These are phyloP conservation scores for Netelia fuscicornis DNA, from an alignment of 2,888 invertebrate genomes.

Conservation along the genomic window DNA sequence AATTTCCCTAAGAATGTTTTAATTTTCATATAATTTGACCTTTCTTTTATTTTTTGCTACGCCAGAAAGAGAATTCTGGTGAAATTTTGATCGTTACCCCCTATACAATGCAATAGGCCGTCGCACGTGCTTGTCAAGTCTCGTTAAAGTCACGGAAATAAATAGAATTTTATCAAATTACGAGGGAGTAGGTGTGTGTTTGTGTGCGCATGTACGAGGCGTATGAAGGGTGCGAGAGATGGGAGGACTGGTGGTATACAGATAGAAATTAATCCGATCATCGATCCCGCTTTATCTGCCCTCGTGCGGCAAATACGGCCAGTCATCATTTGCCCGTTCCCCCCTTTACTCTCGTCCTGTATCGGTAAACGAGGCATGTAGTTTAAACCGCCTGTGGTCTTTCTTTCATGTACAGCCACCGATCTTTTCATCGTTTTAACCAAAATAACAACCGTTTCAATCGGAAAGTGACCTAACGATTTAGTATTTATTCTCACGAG, in stretches of 20 bases:
- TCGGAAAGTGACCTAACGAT: too few species aligned
- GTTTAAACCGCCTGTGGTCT: not conserved
- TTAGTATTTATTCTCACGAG: too few species aligned
- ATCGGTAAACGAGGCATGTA: not conserved
- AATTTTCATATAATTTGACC: too few species aligned
- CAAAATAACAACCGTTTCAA: too few species aligned
- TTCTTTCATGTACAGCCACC: not conserved
- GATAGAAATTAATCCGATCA: conserved; percentile 45
- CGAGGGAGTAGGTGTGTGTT: not conserved
- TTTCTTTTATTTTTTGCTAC: too few species aligned
- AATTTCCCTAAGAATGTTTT: too few species aligned
- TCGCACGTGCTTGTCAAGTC: conserved; percentile 14
- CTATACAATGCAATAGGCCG: not conserved
- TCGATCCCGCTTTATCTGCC: not conserved
- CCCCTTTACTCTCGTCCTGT: not conserved
- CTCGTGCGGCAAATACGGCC: not conserved
- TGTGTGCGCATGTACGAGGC: too few species aligned
- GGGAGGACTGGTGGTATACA: not conserved
- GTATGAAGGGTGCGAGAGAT: not conserved
- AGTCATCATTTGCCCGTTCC: not conserved
- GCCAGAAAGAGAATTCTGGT: not conserved
- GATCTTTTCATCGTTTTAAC: too few species aligned
- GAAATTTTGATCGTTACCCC: conserved; percentile 34
- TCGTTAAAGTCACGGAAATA: conserved; percentile 38
- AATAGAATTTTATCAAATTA: conserved; percentile 40